These are phyloP conservation scores for Falco novaeseelandiae DNA, from an alignment of 2,797 vertebrate species.

Conservation along the genomic window DNA sequence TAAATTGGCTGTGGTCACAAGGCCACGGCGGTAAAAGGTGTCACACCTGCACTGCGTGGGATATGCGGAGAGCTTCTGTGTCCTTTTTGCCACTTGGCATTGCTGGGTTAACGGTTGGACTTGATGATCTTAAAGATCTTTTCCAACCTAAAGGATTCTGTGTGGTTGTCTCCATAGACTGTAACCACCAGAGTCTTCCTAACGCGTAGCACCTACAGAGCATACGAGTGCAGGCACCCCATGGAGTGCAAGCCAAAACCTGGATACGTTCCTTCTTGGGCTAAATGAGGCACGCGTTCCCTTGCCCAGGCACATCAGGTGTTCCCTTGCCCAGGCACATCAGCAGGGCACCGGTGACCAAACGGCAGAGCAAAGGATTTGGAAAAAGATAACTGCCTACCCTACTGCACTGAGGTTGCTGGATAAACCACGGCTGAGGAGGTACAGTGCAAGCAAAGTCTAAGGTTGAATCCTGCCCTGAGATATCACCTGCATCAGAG, in stretches of 20 bases:
- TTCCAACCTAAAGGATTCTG: too few species aligned
- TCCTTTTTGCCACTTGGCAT: background rate
- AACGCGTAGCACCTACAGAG: background rate
- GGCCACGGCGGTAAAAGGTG: background rate
- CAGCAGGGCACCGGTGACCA: background rate
- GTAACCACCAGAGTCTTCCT: background rate
- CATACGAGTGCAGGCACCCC: rapidly evolving
- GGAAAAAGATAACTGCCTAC: background rate
- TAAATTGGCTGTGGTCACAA: background rate
- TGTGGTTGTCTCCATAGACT: background rate
- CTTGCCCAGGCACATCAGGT: background rate
- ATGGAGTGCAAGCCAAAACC: background rate
- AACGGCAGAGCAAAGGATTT: background rate
- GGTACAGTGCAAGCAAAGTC: background rate
- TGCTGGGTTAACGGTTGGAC: too few species aligned
- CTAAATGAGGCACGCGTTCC: background rate
- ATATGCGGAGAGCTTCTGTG: background rate
- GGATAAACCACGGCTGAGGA: background rate
- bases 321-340: background rate
- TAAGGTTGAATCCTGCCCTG: background rate
- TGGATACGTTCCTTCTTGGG: background rate
- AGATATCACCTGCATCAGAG: background rate
- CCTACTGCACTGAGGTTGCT: background rate
- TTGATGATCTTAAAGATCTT: too few species aligned
- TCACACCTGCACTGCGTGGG: background rate